Evolutionary conservation across 2,888 invertebrate species (phyloP), one percentile per base, ranked within the genome.

Genomic region (Gymnosoma rotundatum): DNA sequence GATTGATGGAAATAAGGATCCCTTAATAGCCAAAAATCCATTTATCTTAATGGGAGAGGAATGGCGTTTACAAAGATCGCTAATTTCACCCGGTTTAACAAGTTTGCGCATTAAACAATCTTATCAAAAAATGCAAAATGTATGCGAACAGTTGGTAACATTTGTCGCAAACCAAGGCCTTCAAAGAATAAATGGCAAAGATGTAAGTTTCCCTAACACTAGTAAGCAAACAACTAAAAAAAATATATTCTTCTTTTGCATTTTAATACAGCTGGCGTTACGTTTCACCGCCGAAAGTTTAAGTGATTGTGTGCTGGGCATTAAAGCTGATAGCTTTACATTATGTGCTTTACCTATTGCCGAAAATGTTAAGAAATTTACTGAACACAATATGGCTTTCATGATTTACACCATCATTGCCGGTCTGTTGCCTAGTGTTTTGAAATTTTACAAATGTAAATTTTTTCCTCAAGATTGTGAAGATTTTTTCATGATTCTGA

Each of bases 401-500:
- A 87, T 87, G 2, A 21, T 89, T 0, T 90, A 89, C 5, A 86
- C 89, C 0, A 86, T 91, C 0, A 74, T 91, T 2, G 87, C 88
- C 6, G 89, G 90, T 0, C 81, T 91, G 7, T 90, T 90, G 74
- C 92, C 92, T 1, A 80, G 70, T 0, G 82, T 93, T 38, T 87
- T 88, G 0, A 84, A 87, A 2, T 84, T 89, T 5, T 88, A 88
- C 73, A 88, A 88, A 0, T 86, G 87, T 2, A 90, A 89, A 70
- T 86, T 91, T 20, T 89, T 92, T 38, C 87, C 88, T 2, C 93
- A 91, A 0, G 94, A 94, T 7, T 98, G 98, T 89, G 97, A 90
- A 25, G 36, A 83, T 0, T 92, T 91, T 85, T 92, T 92, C 32
- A 79, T 78, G 0, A 52, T 86, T 0, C 76, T 92, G 0, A 88